Evolutionary conservation across 2,888 invertebrate genomes (phyloP).

Genomic region (Noctuana brunneofusca): DNA sequence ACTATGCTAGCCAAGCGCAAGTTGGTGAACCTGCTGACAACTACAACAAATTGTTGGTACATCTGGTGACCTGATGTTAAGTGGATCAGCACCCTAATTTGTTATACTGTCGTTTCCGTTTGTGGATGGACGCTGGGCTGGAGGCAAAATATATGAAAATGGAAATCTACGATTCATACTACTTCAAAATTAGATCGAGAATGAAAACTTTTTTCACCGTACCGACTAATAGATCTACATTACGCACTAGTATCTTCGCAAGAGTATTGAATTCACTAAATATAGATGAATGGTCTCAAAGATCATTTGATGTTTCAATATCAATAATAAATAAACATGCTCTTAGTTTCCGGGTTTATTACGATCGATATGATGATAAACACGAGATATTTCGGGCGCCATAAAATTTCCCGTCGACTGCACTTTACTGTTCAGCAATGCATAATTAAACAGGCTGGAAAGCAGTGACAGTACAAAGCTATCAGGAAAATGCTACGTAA

Average conservation of each 20-base stretch:
- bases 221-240: neutral
- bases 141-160: too few relatives aligned
- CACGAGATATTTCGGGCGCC: slow-evolving; percentile 41
- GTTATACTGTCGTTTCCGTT: too few relatives aligned
- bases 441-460: slow-evolving; percentile 56
- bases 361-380: slow-evolving; percentile 33
- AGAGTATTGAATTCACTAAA: slow-evolving; percentile 5
- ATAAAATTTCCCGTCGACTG: slow-evolving; percentile 58
- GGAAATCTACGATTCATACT: too few relatives aligned
- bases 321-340: slow-evolving; percentile 29
- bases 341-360: slow-evolving; percentile 26
- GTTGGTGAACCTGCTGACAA: too few relatives aligned
- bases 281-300: slow-evolving; percentile 3
- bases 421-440: slow-evolving; percentile 24
- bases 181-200: neutral
- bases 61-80: too few relatives aligned
- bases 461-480: slow-evolving; percentile 28
- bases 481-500: slow-evolving; percentile 28
- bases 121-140: too few relatives aligned
- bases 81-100: too few relatives aligned
- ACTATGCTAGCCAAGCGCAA: too few relatives aligned
- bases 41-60: too few relatives aligned
- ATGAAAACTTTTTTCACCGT: neutral
- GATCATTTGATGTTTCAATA: slow-evolving; percentile 16
- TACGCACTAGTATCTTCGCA: neutral